Evolutionary conservation across 2,888 invertebrate genomes (phyloP).

Genomic region (Barypeithes pellucidus): DNA sequence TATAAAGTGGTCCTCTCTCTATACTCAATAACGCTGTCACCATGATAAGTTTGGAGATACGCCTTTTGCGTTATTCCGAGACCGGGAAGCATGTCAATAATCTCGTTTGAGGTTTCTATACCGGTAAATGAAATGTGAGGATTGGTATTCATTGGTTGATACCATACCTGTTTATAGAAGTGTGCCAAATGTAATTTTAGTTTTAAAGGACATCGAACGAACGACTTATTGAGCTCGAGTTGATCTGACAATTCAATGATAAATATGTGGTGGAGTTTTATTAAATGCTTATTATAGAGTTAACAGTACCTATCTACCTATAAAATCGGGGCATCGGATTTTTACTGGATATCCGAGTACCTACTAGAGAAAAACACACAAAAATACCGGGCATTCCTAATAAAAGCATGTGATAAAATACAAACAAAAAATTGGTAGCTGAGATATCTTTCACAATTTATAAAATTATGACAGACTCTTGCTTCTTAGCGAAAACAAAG

Average conservation of each 20-base stretch:
- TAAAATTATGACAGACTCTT: too few species aligned
- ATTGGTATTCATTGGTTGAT: conserved; percentile 44
- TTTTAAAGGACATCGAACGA: conserved; percentile 5
- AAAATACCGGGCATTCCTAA: too few species aligned
- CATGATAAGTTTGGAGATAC: conserved; percentile 61
- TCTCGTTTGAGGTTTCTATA: conserved; percentile 56
- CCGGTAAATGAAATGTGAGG: conserved; percentile 50
- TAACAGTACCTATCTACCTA: too few species aligned
- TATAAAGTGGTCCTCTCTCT: conserved; percentile 69
- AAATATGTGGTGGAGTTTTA: too few species aligned
- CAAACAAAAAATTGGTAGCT: too few species aligned
- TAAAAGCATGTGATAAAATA: too few species aligned
- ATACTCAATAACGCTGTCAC: conserved; percentile 60
- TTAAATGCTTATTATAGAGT: too few species aligned
- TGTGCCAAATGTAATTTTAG: conserved; percentile 25
- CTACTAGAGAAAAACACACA: too few species aligned
- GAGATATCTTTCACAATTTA: too few species aligned
- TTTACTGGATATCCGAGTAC: too few species aligned
- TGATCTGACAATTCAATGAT: neutral
- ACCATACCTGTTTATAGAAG: conserved; percentile 22
- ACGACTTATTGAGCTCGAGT: neutral
- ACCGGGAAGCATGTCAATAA: conserved; percentile 57
- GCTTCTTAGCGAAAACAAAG: too few species aligned
- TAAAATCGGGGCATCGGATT: too few species aligned
- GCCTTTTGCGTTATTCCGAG: conserved; percentile 61